Evolutionary conservation across 30 jellyfish, hydroid and myxozoan species (phyloP).

Genomic region (Aurelia aurita complex sp. Pacific): DNA sequence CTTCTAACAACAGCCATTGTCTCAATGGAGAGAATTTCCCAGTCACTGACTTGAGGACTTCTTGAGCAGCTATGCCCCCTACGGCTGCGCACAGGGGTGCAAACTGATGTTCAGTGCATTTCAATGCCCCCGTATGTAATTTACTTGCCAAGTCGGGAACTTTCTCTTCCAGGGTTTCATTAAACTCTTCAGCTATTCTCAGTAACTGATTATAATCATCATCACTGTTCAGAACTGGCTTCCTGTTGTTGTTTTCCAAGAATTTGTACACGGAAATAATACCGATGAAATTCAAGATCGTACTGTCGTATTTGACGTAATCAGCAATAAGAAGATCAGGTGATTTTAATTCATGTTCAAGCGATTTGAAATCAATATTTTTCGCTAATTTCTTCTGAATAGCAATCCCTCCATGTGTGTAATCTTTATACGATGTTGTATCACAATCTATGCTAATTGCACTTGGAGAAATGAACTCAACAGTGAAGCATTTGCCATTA

Average conservation of each 20-base stretch:
- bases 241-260: slow-evolving; percentile 2
- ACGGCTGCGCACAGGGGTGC: slow-evolving; percentile 92
- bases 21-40: slow-evolving; percentile 85
- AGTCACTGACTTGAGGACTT: slow-evolving; percentile 78
- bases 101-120: slow-evolving; percentile 21
- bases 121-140: neutral
- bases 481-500: slow-evolving; percentile 46
- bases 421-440: slow-evolving; percentile 53
- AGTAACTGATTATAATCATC: slow-evolving; percentile 20
- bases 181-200: slow-evolving; percentile 5
- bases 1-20: slow-evolving; percentile 82
- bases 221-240: neutral
- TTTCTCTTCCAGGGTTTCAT: slow-evolving; percentile 15
- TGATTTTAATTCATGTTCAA: slow-evolving; percentile 49
- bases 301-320: slow-evolving; percentile 50
- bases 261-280: slow-evolving; percentile 49
- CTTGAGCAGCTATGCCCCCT: slow-evolving; percentile 95
- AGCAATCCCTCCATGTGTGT: slow-evolving; percentile 84
- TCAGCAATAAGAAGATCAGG: slow-evolving; percentile 76
- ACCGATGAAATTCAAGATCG: slow-evolving; percentile 16
- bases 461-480: slow-evolving; percentile 55
- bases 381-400: slow-evolving; percentile 45
- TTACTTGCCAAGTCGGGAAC: slow-evolving; percentile 28
- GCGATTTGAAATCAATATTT: slow-evolving; percentile 35
- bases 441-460: slow-evolving; percentile 63